phyloP scores from a whole-genome alignment of 2,797 vertebrate genomes.

The Anniella stebbinsi region DNA sequence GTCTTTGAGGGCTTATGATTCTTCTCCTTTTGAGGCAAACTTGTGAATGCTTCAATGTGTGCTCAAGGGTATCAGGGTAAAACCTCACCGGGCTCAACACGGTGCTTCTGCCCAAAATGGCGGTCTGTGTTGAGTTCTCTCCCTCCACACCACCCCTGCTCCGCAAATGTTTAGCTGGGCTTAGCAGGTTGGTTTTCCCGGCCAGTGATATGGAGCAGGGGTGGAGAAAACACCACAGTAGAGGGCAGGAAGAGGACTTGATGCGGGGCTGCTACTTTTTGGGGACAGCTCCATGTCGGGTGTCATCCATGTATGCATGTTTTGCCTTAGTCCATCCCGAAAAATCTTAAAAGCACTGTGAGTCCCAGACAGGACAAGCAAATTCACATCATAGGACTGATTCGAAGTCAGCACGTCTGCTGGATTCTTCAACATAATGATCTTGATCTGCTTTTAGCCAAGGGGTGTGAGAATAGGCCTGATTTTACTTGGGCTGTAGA shows the following conservation, averaged over 20 bases:
- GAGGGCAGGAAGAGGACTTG: background rate
- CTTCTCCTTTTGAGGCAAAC: background rate
- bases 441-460: background rate
- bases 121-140: background rate
- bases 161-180: background rate
- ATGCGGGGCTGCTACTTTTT: background rate
- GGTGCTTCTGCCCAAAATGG: background rate
- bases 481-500: background rate
- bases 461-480: background rate
- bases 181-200: background rate
- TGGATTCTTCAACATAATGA: background rate
- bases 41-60: background rate
- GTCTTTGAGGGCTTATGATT: background rate
- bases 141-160: background rate
- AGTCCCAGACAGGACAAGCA: background rate
- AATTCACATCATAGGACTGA: too few relatives aligned
- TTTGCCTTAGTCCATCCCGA: background rate
- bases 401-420: background rate
- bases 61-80: too few relatives aligned
- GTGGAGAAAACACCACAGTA: background rate
- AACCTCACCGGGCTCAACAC: background rate
- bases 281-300: background rate
- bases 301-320: background rate
- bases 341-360: background rate
- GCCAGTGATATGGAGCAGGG: background rate